These are phyloP conservation scores for Amphimallon solstitiale DNA, from an alignment of 2,888 invertebrate species.

Conservation along the genomic window DNA sequence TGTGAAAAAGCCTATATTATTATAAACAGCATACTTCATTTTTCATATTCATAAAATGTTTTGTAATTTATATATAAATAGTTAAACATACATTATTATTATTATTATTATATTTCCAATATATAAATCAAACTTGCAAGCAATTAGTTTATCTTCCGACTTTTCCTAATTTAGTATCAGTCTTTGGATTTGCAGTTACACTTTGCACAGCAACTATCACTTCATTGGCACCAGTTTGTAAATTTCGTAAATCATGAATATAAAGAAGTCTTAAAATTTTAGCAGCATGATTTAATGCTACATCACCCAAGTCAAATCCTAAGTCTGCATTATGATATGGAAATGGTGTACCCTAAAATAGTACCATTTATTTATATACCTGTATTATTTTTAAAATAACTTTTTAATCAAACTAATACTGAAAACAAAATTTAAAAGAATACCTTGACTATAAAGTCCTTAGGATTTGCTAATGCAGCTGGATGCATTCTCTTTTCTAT, in stretches of 20 bases:
- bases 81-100: constrained; percentile 4
- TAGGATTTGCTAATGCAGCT: constrained; percentile 68
- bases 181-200: constrained; percentile 96
- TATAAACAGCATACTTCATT: constrained; percentile 7
- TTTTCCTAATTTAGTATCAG: constrained; percentile 92
- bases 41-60: constrained; percentile 19
- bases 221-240: constrained; percentile 95
- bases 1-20: not conserved
- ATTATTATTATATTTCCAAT: constrained; percentile 1
- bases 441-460: constrained; percentile 64
- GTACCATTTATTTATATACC: not conserved
- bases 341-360: constrained; percentile 71
- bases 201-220: constrained; percentile 91
- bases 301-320: constrained; percentile 74
- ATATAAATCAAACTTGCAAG: not conserved
- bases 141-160: constrained; percentile 74
- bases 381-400: not conserved
- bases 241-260: constrained; percentile 82
- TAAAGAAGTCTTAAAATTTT: constrained; percentile 83
- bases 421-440: constrained; percentile 25
- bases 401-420: constrained; percentile 19
- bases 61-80: not conserved
- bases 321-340: constrained; percentile 75
- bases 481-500: constrained; percentile 70
- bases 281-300: constrained; percentile 74